Evolutionary conservation across 1,140 invertebrate genomes (phyloP), one percentile per base, ranked within the genome.

Genomic region (Lepidurus couesii): DNA sequence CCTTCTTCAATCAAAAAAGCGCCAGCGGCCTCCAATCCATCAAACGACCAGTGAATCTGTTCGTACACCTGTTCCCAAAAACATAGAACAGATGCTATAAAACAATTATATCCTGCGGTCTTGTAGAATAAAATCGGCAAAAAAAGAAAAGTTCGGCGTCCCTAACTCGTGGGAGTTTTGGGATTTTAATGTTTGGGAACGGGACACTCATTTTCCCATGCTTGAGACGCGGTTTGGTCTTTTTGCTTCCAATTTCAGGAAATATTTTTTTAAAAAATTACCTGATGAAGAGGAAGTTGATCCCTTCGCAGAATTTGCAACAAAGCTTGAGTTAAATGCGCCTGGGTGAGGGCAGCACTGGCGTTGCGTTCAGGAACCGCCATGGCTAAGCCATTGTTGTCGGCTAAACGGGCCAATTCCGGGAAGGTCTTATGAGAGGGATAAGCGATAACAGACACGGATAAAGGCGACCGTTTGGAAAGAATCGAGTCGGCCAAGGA

Each of bases 1-100:
- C 80, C 81, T 42, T 82, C 81, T 77, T 82, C 82, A 34, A 83
- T 82, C 24, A 80, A 79, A 75, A 83, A 83, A 44, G 81, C 80
- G 21, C 82, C 82, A 74, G 75, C 53, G 16, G 78, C 79, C 45
- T 80, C 79, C 79, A 80, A 81, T 10, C 81, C 81, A 13, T 78
- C 45, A 65, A 81, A 79, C 1, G 80, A 79, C 80, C 80, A 82
- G n/a, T 82, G 79, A 43, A 79, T 77, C 53, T 77, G 47, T 77
- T 82, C 80, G 47, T 79, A 79, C 47, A 82, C 81, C 82, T 82
- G 73, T 44, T 65, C 44, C 26, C 11, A 76, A 75, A 45, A 73
- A 80, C 53, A 65, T 10, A n/a, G 5, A 65, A 10, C 53, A 65
- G 47, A 42, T 65, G 53, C 21, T 21, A 16, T 65, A 65, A 21